Evolutionary conservation across 2,797 vertebrate genomes (phyloP).

Genomic region (Microchirus variegatus): DNA sequence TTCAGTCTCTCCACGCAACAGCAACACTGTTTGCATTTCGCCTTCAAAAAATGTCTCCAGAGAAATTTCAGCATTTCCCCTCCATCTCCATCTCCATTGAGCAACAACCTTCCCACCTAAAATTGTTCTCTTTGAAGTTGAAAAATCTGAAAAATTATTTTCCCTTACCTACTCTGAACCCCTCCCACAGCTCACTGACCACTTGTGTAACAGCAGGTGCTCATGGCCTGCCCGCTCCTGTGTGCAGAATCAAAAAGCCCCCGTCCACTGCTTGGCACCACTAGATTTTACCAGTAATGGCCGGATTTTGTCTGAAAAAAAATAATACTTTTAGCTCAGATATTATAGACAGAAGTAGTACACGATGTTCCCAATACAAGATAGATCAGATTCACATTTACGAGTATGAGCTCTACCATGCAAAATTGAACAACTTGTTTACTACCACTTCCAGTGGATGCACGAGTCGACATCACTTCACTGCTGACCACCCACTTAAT

Average conservation of each 20-base stretch:
- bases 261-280: background rate
- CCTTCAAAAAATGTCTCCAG: constrained; percentile 8
- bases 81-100: background rate
- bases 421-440: background rate
- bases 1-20: background rate
- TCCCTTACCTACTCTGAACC: constrained; percentile 2
- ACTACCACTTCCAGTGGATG: background rate
- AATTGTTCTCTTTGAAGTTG: constrained; percentile 6
- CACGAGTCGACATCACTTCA: background rate
- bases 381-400: constrained; percentile 1
- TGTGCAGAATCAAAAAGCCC: constrained; percentile 5
- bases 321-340: background rate
- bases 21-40: background rate
- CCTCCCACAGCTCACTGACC: constrained; percentile 9
- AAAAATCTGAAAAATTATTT: constrained; percentile 18
- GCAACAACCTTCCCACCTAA: constrained; percentile 6
- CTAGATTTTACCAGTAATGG: background rate
- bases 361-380: background rate
- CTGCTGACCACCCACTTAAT: background rate
- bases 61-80: constrained; percentile 9
- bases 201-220: constrained; percentile 16
- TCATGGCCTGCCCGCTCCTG: constrained; percentile 4
- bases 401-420: background rate
- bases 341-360: background rate
- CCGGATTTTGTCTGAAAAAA: background rate